Evolutionary conservation across 2,888 invertebrate species (phyloP).

Genomic region (Papilio gigon): DNA sequence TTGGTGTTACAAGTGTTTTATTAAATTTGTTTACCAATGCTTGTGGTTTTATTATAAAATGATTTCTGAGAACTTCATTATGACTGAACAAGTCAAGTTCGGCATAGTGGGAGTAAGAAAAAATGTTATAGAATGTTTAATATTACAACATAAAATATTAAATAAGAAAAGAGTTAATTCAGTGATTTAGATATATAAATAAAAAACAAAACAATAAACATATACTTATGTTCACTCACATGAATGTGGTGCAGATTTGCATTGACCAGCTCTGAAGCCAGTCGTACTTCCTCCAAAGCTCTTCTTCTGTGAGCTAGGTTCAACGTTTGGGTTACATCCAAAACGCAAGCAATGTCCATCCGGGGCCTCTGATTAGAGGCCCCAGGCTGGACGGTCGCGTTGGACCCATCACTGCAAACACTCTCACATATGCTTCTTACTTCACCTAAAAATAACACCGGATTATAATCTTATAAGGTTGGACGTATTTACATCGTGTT

Average conservation of each 20-base stretch:
- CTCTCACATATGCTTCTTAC: conserved; percentile 80
- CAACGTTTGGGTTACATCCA: conserved; percentile 89
- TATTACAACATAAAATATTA: not conserved
- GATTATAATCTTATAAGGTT: conserved; percentile 42
- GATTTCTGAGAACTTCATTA: conserved; percentile 20
- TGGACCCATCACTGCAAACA: conserved; percentile 80
- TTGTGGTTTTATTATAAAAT: conserved; percentile 31
- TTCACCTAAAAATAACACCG: conserved; percentile 65
- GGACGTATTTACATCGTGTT: conserved; percentile 41
- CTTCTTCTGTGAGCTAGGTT: conserved; percentile 88
- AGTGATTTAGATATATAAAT: not conserved
- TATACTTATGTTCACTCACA: conserved; percentile 74
- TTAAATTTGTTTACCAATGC: not conserved
- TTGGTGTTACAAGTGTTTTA: not conserved
- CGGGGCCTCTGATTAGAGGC: conserved; percentile 80
- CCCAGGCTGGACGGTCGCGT: conserved; percentile 74
- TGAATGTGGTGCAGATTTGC: conserved; percentile 92
- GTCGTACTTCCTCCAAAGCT: conserved; percentile 92
- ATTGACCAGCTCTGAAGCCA: conserved; percentile 89
- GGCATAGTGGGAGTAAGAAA: not conserved
- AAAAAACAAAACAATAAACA: not conserved
- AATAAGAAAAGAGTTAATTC: no score
- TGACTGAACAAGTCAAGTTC: conserved; percentile 2
- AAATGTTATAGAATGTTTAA: not conserved
- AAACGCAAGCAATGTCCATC: conserved; percentile 95